Evolutionary conservation across 2,888 invertebrate species (phyloP).

Genomic region (Torymus auratus): DNA sequence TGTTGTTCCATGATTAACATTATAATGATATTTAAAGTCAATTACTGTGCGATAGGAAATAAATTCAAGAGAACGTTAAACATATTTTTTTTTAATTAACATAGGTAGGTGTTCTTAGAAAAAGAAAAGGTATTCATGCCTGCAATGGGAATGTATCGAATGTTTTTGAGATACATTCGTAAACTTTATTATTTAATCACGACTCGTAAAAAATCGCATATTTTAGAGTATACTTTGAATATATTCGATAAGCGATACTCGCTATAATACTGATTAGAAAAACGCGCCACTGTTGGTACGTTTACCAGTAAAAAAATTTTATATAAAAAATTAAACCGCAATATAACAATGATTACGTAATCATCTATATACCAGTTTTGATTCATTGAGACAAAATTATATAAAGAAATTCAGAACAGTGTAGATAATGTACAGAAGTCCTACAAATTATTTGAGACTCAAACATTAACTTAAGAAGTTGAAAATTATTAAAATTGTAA

Average conservation of each 20-base stretch:
- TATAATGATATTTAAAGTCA: neutral
- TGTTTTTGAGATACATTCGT: constrained; percentile 49
- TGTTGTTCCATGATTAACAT: constrained; percentile 3
- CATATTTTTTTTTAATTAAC: neutral
- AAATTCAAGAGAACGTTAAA: neutral
- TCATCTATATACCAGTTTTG: constrained; percentile 28
- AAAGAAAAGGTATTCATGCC: constrained; percentile 26
- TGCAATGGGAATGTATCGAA: constrained; percentile 46
- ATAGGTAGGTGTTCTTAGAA: neutral
- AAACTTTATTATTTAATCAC: constrained; percentile 27
- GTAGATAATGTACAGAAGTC: constrained; percentile 23
- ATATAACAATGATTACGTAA: constrained; percentile 42
- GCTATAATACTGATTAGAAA: constrained; percentile 59
- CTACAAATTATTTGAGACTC: constrained; percentile 24
- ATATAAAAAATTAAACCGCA: constrained; percentile 51
- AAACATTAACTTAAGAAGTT: constrained; percentile 15
- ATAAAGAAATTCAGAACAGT: constrained; percentile 31
- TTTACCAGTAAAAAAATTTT: constrained; percentile 54
- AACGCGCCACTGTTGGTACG: constrained; percentile 38
- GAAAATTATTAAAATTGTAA: too few relatives aligned
- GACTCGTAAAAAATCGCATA: constrained; percentile 37
- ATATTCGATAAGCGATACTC: constrained; percentile 55
- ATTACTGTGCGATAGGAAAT: neutral
- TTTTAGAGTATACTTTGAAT: constrained; percentile 54
- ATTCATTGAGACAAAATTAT: constrained; percentile 8